Percentiles rank a stretch among this genome's conserved stretches.
Evolutionary conservation across 2,888 invertebrate species (phyloP).

Genomic region (Drosophila paracracens): DNA sequence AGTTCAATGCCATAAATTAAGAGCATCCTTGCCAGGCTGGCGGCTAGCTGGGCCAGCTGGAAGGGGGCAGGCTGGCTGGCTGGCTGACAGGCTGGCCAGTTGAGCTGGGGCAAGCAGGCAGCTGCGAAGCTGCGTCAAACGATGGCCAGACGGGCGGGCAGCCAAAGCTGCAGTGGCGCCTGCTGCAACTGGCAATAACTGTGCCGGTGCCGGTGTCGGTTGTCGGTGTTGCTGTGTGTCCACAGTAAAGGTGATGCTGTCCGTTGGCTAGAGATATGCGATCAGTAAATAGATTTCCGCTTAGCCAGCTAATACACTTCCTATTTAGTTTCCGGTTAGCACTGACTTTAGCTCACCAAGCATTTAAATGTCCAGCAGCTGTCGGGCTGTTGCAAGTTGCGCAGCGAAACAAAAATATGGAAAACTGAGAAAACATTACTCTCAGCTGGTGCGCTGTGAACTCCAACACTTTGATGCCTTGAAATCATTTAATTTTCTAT

Average conservation of each 20-base stretch:
- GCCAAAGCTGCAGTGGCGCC: slow-evolving; percentile 54
- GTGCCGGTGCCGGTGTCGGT: neutral
- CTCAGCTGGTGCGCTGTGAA: slow-evolving; percentile 76
- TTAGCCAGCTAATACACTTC: slow-evolving; percentile 83
- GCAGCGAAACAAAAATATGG: slow-evolving; percentile 34
- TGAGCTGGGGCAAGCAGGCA: slow-evolving; percentile 19
- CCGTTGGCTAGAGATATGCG: slow-evolving; percentile 62
- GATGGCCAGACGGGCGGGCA: slow-evolving; percentile 60
- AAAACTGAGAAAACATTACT: slow-evolving; percentile 73
- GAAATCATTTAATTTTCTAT: slow-evolving; percentile 72
- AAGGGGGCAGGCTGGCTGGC: slow-evolving; percentile 7
- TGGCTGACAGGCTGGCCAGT: neutral
- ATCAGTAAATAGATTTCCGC: slow-evolving; percentile 84
- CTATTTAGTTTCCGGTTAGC: slow-evolving; percentile 79
- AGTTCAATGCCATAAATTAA: slow-evolving; percentile 84
- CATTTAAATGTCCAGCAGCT: slow-evolving; percentile 49
- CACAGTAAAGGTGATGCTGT: slow-evolving; percentile 37
- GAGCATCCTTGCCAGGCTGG: slow-evolving; percentile 53
- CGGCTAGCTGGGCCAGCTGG: slow-evolving; percentile 13
- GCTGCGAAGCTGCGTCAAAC: slow-evolving; percentile 45
- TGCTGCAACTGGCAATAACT: slow-evolving; percentile 43
- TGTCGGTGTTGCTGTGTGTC: slow-evolving; percentile 3
- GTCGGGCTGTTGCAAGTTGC: slow-evolving; percentile 27
- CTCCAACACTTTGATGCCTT: slow-evolving; percentile 80
- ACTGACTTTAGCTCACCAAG: slow-evolving; percentile 40